Evolutionary conservation across 2,888 invertebrate species (phyloP).

Genomic region (Serrognathus titanus): DNA sequence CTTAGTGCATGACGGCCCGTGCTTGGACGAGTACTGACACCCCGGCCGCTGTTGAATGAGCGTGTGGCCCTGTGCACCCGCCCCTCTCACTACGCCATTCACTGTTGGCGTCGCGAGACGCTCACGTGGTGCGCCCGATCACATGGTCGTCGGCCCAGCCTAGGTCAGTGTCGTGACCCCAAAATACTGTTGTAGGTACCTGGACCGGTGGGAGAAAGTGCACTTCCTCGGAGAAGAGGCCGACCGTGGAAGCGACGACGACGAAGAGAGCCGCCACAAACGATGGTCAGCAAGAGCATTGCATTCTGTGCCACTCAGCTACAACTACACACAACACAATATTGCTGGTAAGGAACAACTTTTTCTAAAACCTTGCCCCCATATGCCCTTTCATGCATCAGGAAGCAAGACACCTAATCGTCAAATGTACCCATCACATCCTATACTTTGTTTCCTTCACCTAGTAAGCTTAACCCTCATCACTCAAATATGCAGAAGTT

Average conservation of each 20-base stretch:
- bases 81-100: constrained; percentile 27
- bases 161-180: constrained; percentile 34
- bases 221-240: constrained; percentile 87
- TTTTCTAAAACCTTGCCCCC: too few species aligned
- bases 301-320: constrained; percentile 68
- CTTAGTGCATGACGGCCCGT: background rate
- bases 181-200: constrained; percentile 50
- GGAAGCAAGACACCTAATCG: too few species aligned
- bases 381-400: too few species aligned
- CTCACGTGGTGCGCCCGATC: constrained; percentile 38
- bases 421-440: too few species aligned
- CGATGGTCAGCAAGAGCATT: constrained; percentile 62
- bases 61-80: constrained; percentile 15
- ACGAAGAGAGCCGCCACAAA: constrained; percentile 69
- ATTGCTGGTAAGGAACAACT: constrained; percentile 57
- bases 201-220: constrained; percentile 87
- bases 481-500: too few species aligned
- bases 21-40: constrained; percentile 5
- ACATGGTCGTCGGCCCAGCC: constrained; percentile 27
- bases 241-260: constrained; percentile 74
- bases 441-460: too few species aligned
- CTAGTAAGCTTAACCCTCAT: too few species aligned
- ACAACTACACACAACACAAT: constrained; percentile 76
- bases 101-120: constrained; percentile 34
- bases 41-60: constrained; percentile 14